These are phyloP conservation scores for Vulpes ferrilata DNA, from an alignment of 2,113 vertebrate species.

Conservation along the genomic window DNA sequence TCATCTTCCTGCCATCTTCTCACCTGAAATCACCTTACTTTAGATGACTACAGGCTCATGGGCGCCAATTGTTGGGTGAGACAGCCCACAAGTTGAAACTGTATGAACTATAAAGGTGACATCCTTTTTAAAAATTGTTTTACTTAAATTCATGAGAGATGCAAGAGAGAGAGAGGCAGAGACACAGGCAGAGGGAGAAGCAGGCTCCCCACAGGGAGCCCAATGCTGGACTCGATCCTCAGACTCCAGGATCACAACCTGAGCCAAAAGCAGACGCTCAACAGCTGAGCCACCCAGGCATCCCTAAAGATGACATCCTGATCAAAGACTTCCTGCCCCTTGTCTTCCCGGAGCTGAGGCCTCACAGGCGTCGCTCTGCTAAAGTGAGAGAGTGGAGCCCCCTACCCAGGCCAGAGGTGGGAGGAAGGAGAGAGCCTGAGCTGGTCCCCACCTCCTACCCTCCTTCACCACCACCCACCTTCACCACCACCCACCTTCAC, in stretches of 20 bases:
- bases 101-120: background rate
- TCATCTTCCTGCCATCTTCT: background rate
- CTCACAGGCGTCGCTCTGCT: background rate
- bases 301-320: background rate
- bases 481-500: too few species aligned
- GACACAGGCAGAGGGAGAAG: too few species aligned
- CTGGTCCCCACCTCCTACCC: background rate
- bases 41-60: background rate
- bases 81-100: background rate
- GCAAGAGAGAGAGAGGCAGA: too few species aligned
- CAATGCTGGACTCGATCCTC: too few species aligned
- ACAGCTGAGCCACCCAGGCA: too few species aligned
- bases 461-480: too few species aligned
- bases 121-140: too few species aligned
- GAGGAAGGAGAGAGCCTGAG: background rate
- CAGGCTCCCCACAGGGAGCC: too few species aligned
- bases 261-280: too few species aligned
- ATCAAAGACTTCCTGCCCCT: background rate
- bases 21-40: background rate
- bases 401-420: background rate
- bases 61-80: background rate
- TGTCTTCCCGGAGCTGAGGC: background rate
- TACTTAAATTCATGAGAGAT: too few species aligned
- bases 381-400: background rate
- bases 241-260: too few species aligned